Conservation (phyloP, 1,140 invertebrate species). For the Odontomachus brunneus region DNA sequence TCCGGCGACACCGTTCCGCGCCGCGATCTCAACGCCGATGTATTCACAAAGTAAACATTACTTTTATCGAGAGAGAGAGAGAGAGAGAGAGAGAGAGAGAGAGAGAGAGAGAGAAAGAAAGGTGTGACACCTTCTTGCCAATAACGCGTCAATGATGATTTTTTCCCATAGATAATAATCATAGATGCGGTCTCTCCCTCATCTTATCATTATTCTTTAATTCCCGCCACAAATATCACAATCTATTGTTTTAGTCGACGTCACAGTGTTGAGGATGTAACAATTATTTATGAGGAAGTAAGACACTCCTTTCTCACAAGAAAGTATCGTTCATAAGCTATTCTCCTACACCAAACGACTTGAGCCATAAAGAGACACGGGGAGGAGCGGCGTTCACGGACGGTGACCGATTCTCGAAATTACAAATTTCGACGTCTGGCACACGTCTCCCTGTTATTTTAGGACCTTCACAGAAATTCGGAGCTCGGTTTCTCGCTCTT, state of each 20-base stretch:
- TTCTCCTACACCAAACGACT: background rate
- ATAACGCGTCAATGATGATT: too few relatives aligned
- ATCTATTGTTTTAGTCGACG: background rate
- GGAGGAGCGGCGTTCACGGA: background rate
- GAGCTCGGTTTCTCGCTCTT: slow-evolving; percentile 25
- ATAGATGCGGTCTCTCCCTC: too few relatives aligned
- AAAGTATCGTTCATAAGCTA: slow-evolving; percentile 23
- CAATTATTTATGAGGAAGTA: slow-evolving; percentile 13
- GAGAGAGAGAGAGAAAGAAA: too few relatives aligned
- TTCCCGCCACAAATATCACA: too few relatives aligned
- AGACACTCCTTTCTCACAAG: background rate
- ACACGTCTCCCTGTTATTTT: slow-evolving; percentile 69
- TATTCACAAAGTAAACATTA: slow-evolving; percentile 36
- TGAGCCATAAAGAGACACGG: slow-evolving; percentile 16
- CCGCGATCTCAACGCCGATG: slow-evolving; percentile 13
- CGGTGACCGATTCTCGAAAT: slow-evolving; percentile 59
- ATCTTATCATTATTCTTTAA: too few relatives aligned
- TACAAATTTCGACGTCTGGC: slow-evolving; percentile 67
- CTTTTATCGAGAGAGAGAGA: background rate
- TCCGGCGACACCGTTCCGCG: slow-evolving; percentile 36
- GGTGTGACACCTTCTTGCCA: too few relatives aligned
- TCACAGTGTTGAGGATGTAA: background rate
- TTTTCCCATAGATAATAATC: too few relatives aligned
- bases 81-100: too few relatives aligned
- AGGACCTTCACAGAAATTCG: slow-evolving; percentile 64